A percentile compares a stretch with the other conserved stretches of the same genome.
Conservation (phyloP, 2,888 invertebrate species). For the Volucella inflata region DNA sequence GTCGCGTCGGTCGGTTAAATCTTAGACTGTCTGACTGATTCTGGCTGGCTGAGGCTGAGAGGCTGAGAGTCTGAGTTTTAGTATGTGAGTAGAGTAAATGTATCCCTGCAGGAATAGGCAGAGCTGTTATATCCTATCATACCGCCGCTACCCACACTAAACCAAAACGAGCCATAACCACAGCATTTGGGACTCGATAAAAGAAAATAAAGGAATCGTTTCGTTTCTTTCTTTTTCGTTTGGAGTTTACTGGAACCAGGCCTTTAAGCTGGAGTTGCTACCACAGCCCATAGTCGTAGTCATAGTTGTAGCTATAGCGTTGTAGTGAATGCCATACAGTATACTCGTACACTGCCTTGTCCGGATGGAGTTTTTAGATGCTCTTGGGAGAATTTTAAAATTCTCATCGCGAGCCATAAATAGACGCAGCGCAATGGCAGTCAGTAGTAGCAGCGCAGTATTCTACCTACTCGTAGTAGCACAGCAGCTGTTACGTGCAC, state of each 20-base stretch:
- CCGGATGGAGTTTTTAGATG: constrained; percentile 37
- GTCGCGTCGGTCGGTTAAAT: too few species aligned
- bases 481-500: constrained; percentile 42
- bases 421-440: constrained; percentile 62
- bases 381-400: constrained; percentile 54
- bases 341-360: constrained; percentile 29
- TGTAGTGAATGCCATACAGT: not conserved
- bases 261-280: not conserved
- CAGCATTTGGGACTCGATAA: constrained; percentile 74
- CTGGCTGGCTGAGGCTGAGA: constrained; percentile 16
- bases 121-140: not conserved
- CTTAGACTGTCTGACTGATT: too few species aligned
- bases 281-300: not conserved
- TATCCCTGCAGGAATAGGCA: constrained; percentile 29
- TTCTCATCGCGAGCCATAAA: constrained; percentile 70
- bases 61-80: not conserved
- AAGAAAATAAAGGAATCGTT: constrained; percentile 61
- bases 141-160: constrained; percentile 48
- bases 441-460: constrained; percentile 22
- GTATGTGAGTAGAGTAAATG: constrained; percentile 18
- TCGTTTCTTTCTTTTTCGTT: constrained; percentile 32
- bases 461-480: too few species aligned
- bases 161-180: constrained; percentile 73
- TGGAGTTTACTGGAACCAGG: constrained; percentile 28
- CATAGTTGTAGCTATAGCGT: too few species aligned